Conservation (phyloP, 1,140 invertebrate genomes). For the Pantala flavescens region DNA sequence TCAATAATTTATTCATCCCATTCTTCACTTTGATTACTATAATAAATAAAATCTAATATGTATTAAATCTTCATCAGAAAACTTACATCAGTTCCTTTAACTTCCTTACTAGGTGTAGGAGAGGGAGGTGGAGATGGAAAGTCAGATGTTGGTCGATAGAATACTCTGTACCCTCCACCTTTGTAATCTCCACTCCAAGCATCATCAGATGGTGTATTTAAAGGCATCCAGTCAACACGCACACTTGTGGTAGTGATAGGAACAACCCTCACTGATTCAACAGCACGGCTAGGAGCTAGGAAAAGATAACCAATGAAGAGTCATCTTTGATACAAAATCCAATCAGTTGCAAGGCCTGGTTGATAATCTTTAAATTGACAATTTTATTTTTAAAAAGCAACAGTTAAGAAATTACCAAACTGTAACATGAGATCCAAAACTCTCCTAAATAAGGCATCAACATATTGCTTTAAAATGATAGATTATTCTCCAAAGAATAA, state of each 20-base stretch:
- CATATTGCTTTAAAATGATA: too few species aligned
- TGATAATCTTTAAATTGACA: too few species aligned
- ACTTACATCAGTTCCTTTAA: slow-evolving; percentile 61
- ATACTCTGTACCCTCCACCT: slow-evolving; percentile 77
- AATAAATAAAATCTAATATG: too few species aligned
- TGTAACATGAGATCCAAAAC: too few species aligned
- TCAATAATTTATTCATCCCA: too few species aligned
- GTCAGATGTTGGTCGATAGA: slow-evolving; percentile 78
- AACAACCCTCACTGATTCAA: slow-evolving; percentile 72
- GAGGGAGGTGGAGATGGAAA: slow-evolving; percentile 69
- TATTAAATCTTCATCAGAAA: too few species aligned
- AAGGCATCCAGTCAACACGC: slow-evolving; percentile 69
- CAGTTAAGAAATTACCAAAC: too few species aligned
- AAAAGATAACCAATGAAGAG: slow-evolving; percentile 19
- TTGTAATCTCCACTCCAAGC: slow-evolving; percentile 81
- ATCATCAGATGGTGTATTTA: slow-evolving; percentile 39
- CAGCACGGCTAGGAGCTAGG: slow-evolving; percentile 72
- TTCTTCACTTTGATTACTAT: too few species aligned
- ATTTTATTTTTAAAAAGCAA: too few species aligned
- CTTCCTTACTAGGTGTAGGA: slow-evolving; percentile 64
- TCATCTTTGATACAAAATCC: background rate
- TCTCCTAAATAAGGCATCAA: too few species aligned
- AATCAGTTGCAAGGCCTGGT: background rate
- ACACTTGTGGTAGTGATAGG: slow-evolving; percentile 87
- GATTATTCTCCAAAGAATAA: too few species aligned